Conservation (phyloP, 2,113 vertebrate genomes). For the Girardinichthys multiradiatus region DNA sequence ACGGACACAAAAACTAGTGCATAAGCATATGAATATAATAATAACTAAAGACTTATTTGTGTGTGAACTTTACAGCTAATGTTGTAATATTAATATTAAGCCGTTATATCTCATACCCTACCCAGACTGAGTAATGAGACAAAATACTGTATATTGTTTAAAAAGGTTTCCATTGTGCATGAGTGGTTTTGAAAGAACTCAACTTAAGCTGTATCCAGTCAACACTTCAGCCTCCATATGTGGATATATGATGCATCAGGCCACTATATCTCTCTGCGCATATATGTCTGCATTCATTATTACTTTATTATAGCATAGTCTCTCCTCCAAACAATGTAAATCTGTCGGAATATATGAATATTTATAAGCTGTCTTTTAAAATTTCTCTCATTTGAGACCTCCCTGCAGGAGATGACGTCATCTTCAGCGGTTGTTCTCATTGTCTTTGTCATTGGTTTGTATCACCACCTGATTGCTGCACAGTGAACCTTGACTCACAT, state of each 20-base stretch:
- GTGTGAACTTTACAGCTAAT: too few relatives aligned
- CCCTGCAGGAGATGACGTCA: slow-evolving; percentile 2
- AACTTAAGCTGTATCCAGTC: neutral
- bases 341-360: neutral
- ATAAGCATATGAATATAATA: neutral
- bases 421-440: slow-evolving; percentile 12
- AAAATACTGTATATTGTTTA: too few relatives aligned
- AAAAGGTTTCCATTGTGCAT: neutral
- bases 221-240: neutral
- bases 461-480: slow-evolving; percentile 22
- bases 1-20: neutral
- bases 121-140: too few relatives aligned
- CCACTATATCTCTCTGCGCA: too few relatives aligned
- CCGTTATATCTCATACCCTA: too few relatives aligned
- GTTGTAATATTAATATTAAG: too few relatives aligned
- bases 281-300: neutral
- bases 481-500: slow-evolving; percentile 31
- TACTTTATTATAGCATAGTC: neutral
- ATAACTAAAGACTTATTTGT: neutral
- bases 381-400: neutral
- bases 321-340: neutral
- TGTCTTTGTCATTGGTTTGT: slow-evolving; percentile 17
- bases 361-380: neutral
- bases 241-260: neutral
- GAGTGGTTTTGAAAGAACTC: neutral